A percentile compares a stretch with the other conserved stretches of the same genome.
Conservation (phyloP, 2,888 invertebrate species). For the Campoplex capitator region DNA sequence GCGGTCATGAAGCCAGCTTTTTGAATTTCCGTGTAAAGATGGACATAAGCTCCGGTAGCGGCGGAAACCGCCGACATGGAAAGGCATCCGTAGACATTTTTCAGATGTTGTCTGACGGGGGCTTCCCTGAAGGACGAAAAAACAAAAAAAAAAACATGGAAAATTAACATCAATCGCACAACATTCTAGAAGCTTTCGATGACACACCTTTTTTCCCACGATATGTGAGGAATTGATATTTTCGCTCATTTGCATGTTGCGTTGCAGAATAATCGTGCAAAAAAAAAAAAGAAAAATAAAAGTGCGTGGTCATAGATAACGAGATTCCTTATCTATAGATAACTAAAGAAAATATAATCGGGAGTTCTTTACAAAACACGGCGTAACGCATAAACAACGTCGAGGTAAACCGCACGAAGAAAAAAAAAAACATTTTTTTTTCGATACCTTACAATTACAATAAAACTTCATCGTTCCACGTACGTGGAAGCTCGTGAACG, state of each 20-base stretch:
- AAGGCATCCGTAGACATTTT: conserved; percentile 97
- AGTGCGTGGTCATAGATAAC: conserved; percentile 35
- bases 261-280: background rate
- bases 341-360: background rate
- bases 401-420: background rate
- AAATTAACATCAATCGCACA: background rate
- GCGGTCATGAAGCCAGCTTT: conserved; percentile 92
- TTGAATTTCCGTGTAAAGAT: conserved; percentile 91
- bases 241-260: background rate
- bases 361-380: background rate
- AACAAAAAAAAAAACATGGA: background rate
- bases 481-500: background rate
- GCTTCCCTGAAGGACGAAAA: conserved; percentile 89
- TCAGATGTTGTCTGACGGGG: conserved; percentile 94
- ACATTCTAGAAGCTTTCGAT: background rate
- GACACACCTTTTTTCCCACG: background rate
- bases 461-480: background rate
- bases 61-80: conserved; percentile 94
- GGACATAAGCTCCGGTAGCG: conserved; percentile 92
- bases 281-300: too few species aligned
- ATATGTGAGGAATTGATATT: conserved; percentile 1
- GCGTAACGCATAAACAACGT: background rate
- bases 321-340: conserved; percentile 35
- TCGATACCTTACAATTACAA: too few species aligned
- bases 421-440: conserved; percentile 24